Evolutionary conservation across 2,113 vertebrate species (phyloP), one percentile per base, ranked within the genome.

Genomic region (Xenus cinereus): DNA sequence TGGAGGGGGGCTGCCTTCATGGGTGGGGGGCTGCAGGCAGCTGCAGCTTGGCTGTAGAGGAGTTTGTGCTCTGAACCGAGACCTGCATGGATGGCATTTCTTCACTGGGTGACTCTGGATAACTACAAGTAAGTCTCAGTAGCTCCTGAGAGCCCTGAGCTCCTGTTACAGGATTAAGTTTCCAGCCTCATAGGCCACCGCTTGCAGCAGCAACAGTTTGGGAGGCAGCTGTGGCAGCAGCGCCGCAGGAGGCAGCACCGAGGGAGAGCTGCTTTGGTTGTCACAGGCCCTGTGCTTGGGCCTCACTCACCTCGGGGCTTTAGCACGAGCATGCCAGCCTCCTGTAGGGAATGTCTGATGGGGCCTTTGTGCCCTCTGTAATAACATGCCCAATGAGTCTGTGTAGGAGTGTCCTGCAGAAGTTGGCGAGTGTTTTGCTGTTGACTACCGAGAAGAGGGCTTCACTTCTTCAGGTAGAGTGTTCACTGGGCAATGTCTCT

Each of bases 151-250:
- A 79, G 76, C 64, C 24, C 37, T 32, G 37, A 83, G 88, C 76
- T 96, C 86, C 56, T 89, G 54, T 97, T 96, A 95, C 93, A 72
- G 79, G 84, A 95, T 95, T 91, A 93, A 57, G 71, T 96, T 97
- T 97, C 93, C 37, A 60, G 66, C 39, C 77, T 89, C 43, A 1
- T 1, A 35, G 94, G 89, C 87, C 60, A 41, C 81, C 0, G 9
- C 66, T 89, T 60, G 74, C 74, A 87, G 68, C 86, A 86, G 89
- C 89, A 82, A 41, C 80, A 79, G 78, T 78, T 89, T 11, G 3
- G 57, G 69, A 91, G 59, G 63, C 88, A 92, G 64, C 96, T 71
- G 86, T 84, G 67, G 66, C 66, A 69, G 75, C 66, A 88, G 71
- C 51, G 59, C 88, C 1, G 4, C 59, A 20, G 89, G 73, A 62